Conservation (phyloP, 2,113 vertebrate genomes). For the Gavialis gangeticus region DNA sequence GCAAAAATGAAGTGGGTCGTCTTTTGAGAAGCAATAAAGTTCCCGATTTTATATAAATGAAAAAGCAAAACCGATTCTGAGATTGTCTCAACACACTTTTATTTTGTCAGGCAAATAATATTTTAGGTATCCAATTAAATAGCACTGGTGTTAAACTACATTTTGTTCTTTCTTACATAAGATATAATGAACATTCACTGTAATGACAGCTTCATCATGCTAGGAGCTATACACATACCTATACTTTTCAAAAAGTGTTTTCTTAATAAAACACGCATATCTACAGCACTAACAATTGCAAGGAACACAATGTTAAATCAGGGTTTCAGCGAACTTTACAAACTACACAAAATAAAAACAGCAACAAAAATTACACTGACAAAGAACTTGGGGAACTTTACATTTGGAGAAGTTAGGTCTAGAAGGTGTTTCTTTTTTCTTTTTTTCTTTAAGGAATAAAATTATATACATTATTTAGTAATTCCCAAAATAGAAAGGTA, state of each 20-base stretch:
- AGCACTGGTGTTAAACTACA: conserved; percentile 72
- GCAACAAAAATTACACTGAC: conserved; percentile 46
- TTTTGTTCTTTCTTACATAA: conserved; percentile 73
- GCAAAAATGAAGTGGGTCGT: background rate
- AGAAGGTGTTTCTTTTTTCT: conserved; percentile 61
- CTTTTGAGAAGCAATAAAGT: background rate
- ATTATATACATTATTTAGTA: conserved; percentile 85
- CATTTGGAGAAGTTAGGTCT: conserved; percentile 83
- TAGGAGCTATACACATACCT: conserved; percentile 79
- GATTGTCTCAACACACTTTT: conserved; percentile 76
- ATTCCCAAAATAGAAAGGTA: conserved; percentile 74
- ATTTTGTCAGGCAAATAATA: conserved; percentile 84
- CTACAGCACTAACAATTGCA: conserved; percentile 73
- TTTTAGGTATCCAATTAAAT: conserved; percentile 79
- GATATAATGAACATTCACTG: conserved; percentile 80
- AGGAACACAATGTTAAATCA: conserved; percentile 65
- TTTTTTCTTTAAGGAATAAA: conserved; percentile 71
- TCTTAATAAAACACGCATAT: conserved; percentile 73
- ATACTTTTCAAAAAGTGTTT: conserved; percentile 64
- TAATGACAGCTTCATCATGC: conserved; percentile 83
- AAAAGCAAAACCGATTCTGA: background rate
- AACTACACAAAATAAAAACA: conserved; percentile 75
- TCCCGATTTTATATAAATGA: background rate
- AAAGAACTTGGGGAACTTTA: conserved; percentile 75
- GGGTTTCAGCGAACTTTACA: conserved; percentile 69